phyloP scores from a whole-genome alignment of 2,888 invertebrate species.

The Ochropleura plecta region DNA sequence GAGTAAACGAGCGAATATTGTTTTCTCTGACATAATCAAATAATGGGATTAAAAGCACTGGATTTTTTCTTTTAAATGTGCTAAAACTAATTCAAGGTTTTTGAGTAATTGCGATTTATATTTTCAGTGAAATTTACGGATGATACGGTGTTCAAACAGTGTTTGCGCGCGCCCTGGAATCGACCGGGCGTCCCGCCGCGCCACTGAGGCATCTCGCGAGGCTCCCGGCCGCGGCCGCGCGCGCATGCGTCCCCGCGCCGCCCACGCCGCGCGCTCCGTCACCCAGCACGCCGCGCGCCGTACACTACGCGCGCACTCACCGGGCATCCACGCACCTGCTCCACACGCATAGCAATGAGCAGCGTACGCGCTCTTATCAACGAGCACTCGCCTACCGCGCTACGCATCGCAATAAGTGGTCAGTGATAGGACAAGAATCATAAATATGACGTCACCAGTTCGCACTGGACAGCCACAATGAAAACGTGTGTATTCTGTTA shows the following conservation, averaged over 20 bases:
- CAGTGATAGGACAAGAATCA: slow-evolving; percentile 71
- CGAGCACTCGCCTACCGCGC: slow-evolving; percentile 63
- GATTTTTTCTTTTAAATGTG: slow-evolving; percentile 17
- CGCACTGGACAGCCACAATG: slow-evolving; percentile 36
- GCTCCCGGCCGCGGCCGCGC: slow-evolving; percentile 78
- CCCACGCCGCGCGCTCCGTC: slow-evolving; percentile 70
- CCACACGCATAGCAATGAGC: slow-evolving; percentile 65
- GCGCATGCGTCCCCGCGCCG: slow-evolving; percentile 81
- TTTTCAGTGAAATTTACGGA: slow-evolving; percentile 75
- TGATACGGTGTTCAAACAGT: slow-evolving; percentile 74
- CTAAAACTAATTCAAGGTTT: slow-evolving; percentile 28
- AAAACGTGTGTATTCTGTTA: slow-evolving; percentile 38
- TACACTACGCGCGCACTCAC: slow-evolving; percentile 68
- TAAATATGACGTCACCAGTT: slow-evolving; percentile 74
- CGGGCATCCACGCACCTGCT: slow-evolving; percentile 52
- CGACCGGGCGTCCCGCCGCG: slow-evolving; percentile 89
- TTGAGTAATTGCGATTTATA: slow-evolving; percentile 61
- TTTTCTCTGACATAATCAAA: slow-evolving; percentile 43
- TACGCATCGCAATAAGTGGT: slow-evolving; percentile 48
- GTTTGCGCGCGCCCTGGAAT: slow-evolving; percentile 85
- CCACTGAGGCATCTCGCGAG: slow-evolving; percentile 86
- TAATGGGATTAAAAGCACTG: slow-evolving; percentile 19
- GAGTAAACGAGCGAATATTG: slow-evolving; percentile 46
- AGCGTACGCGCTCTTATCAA: slow-evolving; percentile 67
- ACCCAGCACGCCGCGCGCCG: slow-evolving; percentile 53